Base-by-base conservation (phyloP, 2,797 vertebrate species). In the Decapterus maruadsi region DNA sequence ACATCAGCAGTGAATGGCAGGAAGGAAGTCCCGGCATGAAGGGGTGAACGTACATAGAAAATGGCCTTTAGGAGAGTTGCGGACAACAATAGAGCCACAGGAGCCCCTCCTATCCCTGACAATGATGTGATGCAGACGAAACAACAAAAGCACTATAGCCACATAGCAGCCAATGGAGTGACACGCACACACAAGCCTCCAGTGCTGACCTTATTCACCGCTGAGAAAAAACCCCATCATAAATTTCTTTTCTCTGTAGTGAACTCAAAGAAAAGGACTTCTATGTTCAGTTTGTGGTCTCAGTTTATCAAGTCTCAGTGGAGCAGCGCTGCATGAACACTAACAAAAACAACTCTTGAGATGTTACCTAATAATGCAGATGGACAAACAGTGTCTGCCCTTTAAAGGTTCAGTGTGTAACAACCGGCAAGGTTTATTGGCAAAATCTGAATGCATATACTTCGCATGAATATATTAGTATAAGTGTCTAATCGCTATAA, bases 1-100 rank as follows among this genome's bases (percentile, higher is more conserved):
- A 79, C 86, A 82, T 90, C 82, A 66, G 31, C 58, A 22, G 55
- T 92, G 89, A 92, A 92, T 89, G 54, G 31, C 65, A 92, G 91
- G 93, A 94, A 92, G 93, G 90, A 92, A 89, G 78, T 85, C 56
- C 43, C 26, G 53, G 76, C 66, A 46, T 43, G 38, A 86, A 72
- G 29, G 76, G 46, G 43, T 73, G 66, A 84, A 78, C 74, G 65
- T 45, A 50, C 71, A 72, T 82, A 58, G 68, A 89, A 83, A 82
- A 62, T 57, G 75, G 58, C 72, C 77, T 87, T 84, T 68, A 77
- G 75, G 42, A 45, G 58, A 86, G 31, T 66, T n/a, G n/a, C 34
- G 38, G 69, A 82, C 70, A 88, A 90, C 84, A 92, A 92, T 91
- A 45, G 65, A 71, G 65, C 26, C 45, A 29, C 51, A 56, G 6